Percentiles rank a stretch among this genome's conserved stretches.
Evolutionary conservation across 2,888 invertebrate genomes (phyloP).

Genomic region (Papilio gigon): DNA sequence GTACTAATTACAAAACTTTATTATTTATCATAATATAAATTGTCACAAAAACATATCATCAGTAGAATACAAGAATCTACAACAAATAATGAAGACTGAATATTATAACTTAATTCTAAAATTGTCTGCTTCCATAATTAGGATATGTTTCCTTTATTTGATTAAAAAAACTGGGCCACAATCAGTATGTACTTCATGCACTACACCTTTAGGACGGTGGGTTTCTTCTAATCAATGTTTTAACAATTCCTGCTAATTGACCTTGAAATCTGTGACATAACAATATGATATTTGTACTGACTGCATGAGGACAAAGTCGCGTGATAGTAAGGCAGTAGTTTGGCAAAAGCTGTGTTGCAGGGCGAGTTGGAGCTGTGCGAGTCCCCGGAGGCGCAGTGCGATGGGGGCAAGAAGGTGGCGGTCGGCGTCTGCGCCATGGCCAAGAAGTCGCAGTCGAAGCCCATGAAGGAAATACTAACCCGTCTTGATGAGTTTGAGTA

Average conservation of each 20-base stretch:
- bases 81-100: too few relatives aligned
- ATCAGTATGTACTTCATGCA: not conserved
- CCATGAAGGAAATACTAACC: slow-evolving; percentile 99
- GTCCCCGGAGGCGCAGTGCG: slow-evolving; percentile 83
- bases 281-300: not conserved
- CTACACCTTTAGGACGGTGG: not conserved
- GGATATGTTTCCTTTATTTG: too few relatives aligned
- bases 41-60: not conserved
- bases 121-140: too few relatives aligned
- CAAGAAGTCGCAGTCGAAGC: slow-evolving; percentile 99
- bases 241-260: not conserved
- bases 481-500: slow-evolving; percentile 98
- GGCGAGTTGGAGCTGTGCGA: slow-evolving; percentile 90
- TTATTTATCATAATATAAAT: not conserved
- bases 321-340: not conserved
- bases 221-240: not conserved
- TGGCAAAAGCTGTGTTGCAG: slow-evolving; percentile 66
- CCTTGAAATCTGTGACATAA: not conserved
- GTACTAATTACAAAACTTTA: not conserved
- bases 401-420: slow-evolving; percentile 93
- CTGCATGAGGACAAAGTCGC: not conserved
- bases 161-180: too few relatives aligned
- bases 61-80: too few relatives aligned
- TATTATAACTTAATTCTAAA: too few relatives aligned
- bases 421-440: slow-evolving; percentile 99